phyloP scores from a whole-genome alignment of 2,113 vertebrate genomes.

The Chionodraco myersi region DNA sequence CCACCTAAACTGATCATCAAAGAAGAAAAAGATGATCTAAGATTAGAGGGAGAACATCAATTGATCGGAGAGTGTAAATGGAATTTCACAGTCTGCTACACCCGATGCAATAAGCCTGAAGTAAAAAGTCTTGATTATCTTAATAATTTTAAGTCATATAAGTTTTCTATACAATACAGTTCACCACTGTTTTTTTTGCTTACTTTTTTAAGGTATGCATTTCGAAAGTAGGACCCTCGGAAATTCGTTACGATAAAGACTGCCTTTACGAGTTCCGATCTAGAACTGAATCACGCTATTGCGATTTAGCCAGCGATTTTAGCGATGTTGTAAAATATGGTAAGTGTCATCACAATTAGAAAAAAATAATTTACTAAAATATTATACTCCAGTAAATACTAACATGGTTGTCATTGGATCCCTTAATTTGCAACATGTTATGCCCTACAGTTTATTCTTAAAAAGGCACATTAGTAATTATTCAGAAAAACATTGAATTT shows the following conservation, averaged over 20 bases:
- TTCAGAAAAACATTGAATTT: too few relatives aligned
- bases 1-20: slow-evolving; percentile 22
- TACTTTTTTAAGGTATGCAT: not conserved
- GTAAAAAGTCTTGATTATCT: slow-evolving; percentile 26
- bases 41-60: not conserved
- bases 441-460: too few relatives aligned
- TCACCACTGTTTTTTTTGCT: not conserved
- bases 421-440: too few relatives aligned
- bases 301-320: not conserved
- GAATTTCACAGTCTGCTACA: slow-evolving; percentile 38
- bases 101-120: not conserved
- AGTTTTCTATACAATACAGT: not conserved
- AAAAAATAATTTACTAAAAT: too few relatives aligned
- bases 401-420: too few relatives aligned
- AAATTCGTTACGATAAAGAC: slow-evolving; percentile 37
- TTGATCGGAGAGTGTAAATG: rapidly evolving
- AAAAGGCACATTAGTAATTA: too few relatives aligned
- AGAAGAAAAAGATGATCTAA: rapidly evolving
- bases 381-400: too few relatives aligned
- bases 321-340: slow-evolving; percentile 39
- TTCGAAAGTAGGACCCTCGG: rapidly evolving
- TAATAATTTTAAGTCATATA: not conserved
- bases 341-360: slow-evolving; percentile 34
- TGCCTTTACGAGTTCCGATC: slow-evolving; percentile 69
- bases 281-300: rapidly evolving